Conservation (phyloP, 2,797 vertebrate species). For the Ambastaia sidthimunki region DNA sequence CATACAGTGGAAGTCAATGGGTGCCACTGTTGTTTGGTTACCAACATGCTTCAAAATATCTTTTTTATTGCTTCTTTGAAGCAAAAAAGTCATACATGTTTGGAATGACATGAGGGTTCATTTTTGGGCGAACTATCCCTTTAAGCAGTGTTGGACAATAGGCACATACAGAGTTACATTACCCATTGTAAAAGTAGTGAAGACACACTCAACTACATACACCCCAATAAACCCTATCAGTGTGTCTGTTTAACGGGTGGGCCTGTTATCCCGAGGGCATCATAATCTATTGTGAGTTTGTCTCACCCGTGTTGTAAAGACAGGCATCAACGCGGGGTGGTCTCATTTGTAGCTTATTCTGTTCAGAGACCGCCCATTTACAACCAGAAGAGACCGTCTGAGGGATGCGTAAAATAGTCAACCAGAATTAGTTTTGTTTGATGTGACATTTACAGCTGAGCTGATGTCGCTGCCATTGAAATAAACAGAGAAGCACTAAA, state of each 20-base stretch:
- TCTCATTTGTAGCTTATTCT: background rate
- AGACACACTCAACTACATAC: background rate
- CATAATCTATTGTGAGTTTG: conserved; percentile 19
- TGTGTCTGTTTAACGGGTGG: conserved; percentile 3
- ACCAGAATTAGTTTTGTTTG: background rate
- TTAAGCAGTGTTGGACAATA: background rate
- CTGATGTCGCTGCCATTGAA: background rate
- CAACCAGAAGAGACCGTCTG: background rate
- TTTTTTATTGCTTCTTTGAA: background rate
- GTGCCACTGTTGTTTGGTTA: too few species aligned
- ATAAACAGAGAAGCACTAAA: background rate
- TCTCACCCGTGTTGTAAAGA: conserved; percentile 2
- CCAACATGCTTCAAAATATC: too few species aligned
- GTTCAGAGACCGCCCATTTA: background rate
- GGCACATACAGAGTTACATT: background rate
- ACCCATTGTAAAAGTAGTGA: conserved; percentile 11
- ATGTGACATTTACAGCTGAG: background rate
- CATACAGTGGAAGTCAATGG: too few species aligned
- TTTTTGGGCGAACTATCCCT: background rate
- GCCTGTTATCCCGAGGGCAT: background rate
- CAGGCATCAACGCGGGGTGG: background rate
- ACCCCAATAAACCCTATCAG: conserved; percentile 6
- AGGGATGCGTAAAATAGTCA: background rate
- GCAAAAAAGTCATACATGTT: too few species aligned
- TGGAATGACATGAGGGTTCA: background rate